A percentile compares a stretch with the other conserved stretches of the same genome.
phyloP scores from a whole-genome alignment of 2,888 invertebrate species.

The Patella caerulea region DNA sequence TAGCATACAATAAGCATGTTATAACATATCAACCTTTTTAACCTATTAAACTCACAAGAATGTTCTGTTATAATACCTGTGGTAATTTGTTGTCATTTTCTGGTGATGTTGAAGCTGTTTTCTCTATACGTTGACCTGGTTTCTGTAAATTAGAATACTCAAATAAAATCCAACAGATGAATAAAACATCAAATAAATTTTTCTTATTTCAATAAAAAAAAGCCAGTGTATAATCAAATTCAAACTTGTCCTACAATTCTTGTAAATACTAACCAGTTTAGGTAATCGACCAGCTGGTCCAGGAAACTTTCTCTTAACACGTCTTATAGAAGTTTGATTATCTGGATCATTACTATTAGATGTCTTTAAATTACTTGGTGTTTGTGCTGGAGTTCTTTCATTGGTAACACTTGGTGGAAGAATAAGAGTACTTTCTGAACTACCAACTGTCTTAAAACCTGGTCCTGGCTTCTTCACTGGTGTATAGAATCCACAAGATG shows the following conservation, averaged over 20 bases:
- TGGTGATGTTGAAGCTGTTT: background rate
- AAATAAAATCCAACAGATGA: too few species aligned
- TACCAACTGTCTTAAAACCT: too few species aligned
- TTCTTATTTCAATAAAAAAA: too few species aligned
- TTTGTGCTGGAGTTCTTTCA: background rate
- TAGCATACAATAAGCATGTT: too few species aligned
- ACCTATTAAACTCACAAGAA: background rate
- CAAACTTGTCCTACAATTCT: too few species aligned
- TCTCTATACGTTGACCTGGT: background rate
- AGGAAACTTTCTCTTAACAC: slow-evolving; percentile 60
- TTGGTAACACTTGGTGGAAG: background rate
- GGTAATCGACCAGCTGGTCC: slow-evolving; percentile 68
- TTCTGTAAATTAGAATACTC: background rate
- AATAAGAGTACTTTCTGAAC: background rate
- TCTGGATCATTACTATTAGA: background rate
- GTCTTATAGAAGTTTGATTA: slow-evolving; percentile 2
- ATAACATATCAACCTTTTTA: background rate
- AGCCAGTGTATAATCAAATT: too few species aligned
- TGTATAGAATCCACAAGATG: background rate
- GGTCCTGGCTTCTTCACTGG: background rate
- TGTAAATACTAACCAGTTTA: slow-evolving; percentile 47
- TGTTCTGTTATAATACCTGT: slow-evolving; percentile 14
- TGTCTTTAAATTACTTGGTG: background rate
- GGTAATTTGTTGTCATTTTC: background rate
- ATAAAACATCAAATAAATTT: too few species aligned